Base-by-base conservation (phyloP, 2,888 invertebrate species). In the Holacanthella duospinosa region DNA sequence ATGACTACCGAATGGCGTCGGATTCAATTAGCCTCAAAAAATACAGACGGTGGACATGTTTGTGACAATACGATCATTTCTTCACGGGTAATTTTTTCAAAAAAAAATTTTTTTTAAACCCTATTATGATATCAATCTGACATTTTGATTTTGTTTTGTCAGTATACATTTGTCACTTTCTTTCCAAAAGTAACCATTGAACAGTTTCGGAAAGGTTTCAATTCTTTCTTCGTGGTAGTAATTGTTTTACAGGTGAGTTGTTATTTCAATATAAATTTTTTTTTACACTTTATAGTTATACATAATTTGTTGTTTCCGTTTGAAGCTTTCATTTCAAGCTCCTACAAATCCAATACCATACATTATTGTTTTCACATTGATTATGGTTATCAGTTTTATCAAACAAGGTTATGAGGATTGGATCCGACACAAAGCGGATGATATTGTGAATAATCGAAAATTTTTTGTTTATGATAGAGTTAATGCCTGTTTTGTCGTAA, bases 391-490 rank as follows among this genome's bases (percentile, higher is more conserved):
- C 64, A 89, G 89, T 0, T 85, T 86, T 1, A 79, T 84, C 29
- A 89, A 90, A 76, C 88, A 89, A 77, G 90, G 86, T 12, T 91
- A 89, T 78, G 91, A 92, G 78, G 90, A 92, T 77, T 85, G 85
- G 79, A 77, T 86, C 48, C 81, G 89, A 16, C 87, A 88, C 75
- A 82, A 81, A 68, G 81, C 84, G 2, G 91, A 91, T 76, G 82
- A 84, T 69, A 82, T 82, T 65, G 86, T 89, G 66, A 91, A 91
- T 79, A 82, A 83, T 66, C 82, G 84, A 61, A 80, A 81, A 54
- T 84, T 86, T 78, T 77, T 75, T 3, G 80, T 63, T 2, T n/a
- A n/a, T n/a, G n/a, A n/a, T n/a, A n/a, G n/a, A n/a, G n/a, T n/a
- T n/a, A n/a, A n/a, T n/a, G n/a, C n/a, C n/a, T n/a, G n/a, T n/a